Evolutionary conservation across 1,140 invertebrate genomes (phyloP), one percentile per base, ranked within the genome.

Genomic region (Drosophila bocki): DNA sequence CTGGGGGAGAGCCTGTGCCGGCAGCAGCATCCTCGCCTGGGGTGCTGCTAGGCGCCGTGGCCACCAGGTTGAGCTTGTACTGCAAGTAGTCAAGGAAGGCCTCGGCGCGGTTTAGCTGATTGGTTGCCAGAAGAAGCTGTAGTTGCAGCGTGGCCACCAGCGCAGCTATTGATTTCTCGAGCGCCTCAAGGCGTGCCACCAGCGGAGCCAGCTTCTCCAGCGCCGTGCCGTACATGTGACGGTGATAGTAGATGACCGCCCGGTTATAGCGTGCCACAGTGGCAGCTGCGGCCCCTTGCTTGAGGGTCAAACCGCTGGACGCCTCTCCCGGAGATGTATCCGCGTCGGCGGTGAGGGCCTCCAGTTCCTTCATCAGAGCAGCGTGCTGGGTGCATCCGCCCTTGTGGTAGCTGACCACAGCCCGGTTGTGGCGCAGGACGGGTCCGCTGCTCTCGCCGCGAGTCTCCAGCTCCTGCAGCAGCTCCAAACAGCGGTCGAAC

Each of bases 161-260:
- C 35, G 93, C 92, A 13, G 92, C 82, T 42, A 94, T 84, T 91
- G 74, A 76, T 92, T 94, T 93, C 95, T 96, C 96, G 92, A 97
- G 94, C 5, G 96, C 95, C 85, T 97, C 96, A 63, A 97, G 95
- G 78, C 96, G 95, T 48, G 95, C 94, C 84, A 97, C 96, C 3
- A 97, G 91, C 79, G 95, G 95, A 67, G 96, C 96, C 53, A 98
- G 93, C 48, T 97, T 94, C 22, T 95, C 94, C 15, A 97, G 92
- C 7, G 97, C 96, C 60, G 95, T 94, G 48, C 95, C 95, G 91
- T 97, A 97, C 90, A 98, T 96, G 63, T 95, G 95, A 1, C 96
- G 95, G 81, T 97, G 96, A 92, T 96, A 98, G 5, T 97, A 94
- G 11, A 98, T 84, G 2, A 98, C 95, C 2, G 97, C 97, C 85